Percentiles rank a stretch among this genome's conserved stretches.
These are phyloP conservation scores for Drosophila sulfurigaster DNA, from an alignment of 1,140 invertebrate genomes.

Conservation along the genomic window DNA sequence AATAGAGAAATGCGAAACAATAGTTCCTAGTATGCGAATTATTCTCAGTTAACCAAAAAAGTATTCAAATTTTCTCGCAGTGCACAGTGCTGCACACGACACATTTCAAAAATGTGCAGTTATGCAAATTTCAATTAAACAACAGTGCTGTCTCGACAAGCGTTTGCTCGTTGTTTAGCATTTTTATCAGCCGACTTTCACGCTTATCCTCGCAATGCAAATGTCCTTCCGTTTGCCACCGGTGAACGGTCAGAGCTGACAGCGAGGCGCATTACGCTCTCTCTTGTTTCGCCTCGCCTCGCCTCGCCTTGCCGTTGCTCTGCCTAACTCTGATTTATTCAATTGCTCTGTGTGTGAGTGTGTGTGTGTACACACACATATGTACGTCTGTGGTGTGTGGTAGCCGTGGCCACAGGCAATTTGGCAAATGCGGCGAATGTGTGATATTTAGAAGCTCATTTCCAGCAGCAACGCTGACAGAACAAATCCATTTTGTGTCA, in stretches of 20 bases:
- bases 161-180: slow-evolving; percentile 47
- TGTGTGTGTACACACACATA: neutral
- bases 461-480: slow-evolving; percentile 4
- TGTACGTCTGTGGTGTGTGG: slow-evolving; percentile 18
- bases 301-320: neutral
- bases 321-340: slow-evolving; percentile 61
- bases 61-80: no score
- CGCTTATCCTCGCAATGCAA: slow-evolving; percentile 56
- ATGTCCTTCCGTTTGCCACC: slow-evolving; percentile 49
- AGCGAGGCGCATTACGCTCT: slow-evolving; percentile 25
- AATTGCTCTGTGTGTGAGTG: slow-evolving; percentile 34
- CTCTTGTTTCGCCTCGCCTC: neutral
- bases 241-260: slow-evolving; percentile 31
- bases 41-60: no score
- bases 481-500: slow-evolving; percentile 20
- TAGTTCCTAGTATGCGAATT: no score
- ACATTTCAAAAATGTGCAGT: slow-evolving; percentile 46
- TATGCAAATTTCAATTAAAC: slow-evolving; percentile 75
- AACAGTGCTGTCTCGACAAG: slow-evolving; percentile 18
- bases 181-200: slow-evolving; percentile 52
- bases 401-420: slow-evolving; percentile 51
- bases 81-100: slow-evolving; percentile 27
- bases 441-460: slow-evolving; percentile 40
- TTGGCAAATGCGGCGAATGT: slow-evolving; percentile 26
- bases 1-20: no score